Conservation (phyloP, 2,888 invertebrate species). For the Siphlonurus alternatus region DNA sequence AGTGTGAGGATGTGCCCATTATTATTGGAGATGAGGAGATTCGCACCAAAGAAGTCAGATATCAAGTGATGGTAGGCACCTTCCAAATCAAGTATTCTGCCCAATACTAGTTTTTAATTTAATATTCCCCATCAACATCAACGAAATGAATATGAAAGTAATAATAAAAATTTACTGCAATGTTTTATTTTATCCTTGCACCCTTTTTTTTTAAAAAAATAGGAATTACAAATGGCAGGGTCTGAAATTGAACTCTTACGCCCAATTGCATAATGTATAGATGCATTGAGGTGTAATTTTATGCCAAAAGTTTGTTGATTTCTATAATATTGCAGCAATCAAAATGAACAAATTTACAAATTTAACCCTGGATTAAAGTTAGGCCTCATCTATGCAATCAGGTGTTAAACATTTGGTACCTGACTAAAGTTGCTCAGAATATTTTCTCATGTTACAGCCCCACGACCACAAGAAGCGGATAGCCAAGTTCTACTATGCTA, state of each 20-base stretch:
- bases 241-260: too few species aligned
- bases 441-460: constrained; percentile 44
- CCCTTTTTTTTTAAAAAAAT: neutral
- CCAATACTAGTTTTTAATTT: too few species aligned
- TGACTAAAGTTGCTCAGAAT: constrained; percentile 2
- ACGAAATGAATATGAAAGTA: too few species aligned
- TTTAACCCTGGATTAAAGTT: too few species aligned
- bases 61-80: constrained; percentile 52
- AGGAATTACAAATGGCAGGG: too few species aligned
- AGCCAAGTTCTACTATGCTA: constrained; percentile 87
- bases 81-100: neutral
- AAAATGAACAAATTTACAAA: too few species aligned
- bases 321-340: too few species aligned
- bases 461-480: constrained; percentile 77
- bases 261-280: too few species aligned
- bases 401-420: neutral
- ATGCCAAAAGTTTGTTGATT: too few species aligned
- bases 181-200: constrained; percentile 7
- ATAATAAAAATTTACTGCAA: neutral
- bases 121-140: too few species aligned
- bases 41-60: constrained; percentile 51
- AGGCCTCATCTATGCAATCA: too few species aligned
- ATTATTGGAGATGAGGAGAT: constrained; percentile 88
- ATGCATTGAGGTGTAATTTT: too few species aligned
- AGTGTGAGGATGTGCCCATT: constrained; percentile 77